Base-by-base conservation (phyloP, 1,140 invertebrate genomes). In the Lepidurus packardi region DNA sequence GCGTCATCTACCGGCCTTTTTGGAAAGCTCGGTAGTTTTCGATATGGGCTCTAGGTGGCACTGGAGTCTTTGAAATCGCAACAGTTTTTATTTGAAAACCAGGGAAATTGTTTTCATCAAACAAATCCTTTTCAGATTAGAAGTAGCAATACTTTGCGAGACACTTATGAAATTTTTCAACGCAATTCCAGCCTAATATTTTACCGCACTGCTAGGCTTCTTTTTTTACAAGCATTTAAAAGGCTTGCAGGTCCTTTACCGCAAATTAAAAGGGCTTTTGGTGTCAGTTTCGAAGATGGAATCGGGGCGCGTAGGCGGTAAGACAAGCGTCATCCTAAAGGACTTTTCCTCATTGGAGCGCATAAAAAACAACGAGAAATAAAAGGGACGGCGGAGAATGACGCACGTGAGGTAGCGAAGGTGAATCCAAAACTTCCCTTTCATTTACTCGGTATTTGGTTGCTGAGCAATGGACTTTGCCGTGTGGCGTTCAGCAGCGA, bases 401-500 rank as follows among this genome's bases (percentile, higher is more conserved):
- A 76, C n/a, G 75, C 41, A 21, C 45, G 43, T 0, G 24, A 41
- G 75, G n/a, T 9, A 21, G 34, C 75, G 43, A 76, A 47, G 13
- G 45, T 21, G 53, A 65, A 65, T 65, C 53, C 75, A 25, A 9
- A 21, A 44, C 7, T 42, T 76, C 75, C 3, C 34, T 42, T 24
- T 34, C 42, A 43, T 42, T 76, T 47, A 76, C 24, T 76, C 21
- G 24, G 24, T 42, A 9, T 43, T 47, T 42, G 45, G 45, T 47
- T 24, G 45, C 43, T 43, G 45, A 76, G 75, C 45, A 42, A 76
- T 44, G 75, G 75, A 24, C 13, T 25, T 65, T 65, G 16, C 13
- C 16, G 6, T 13, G 53, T 65, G 13, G 8, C 53, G 53, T 65
- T 9, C 43, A 41, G 73, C 79, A 78, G 78, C 78, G 75, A 75